Conservation (phyloP, 2,888 invertebrate genomes). For the Scrobipalpa atriplicella region DNA sequence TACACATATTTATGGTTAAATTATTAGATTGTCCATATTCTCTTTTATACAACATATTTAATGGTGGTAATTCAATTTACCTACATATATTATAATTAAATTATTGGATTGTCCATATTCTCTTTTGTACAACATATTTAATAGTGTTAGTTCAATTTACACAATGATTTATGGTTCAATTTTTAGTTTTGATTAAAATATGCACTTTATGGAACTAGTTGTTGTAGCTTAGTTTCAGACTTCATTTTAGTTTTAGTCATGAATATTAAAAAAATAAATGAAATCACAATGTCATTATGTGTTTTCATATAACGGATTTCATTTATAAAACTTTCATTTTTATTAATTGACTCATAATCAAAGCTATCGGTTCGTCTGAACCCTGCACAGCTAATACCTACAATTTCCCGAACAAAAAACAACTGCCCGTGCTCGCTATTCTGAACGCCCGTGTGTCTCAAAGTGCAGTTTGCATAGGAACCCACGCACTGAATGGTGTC, state of each 20-base stretch:
- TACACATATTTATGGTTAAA: conserved; percentile 12
- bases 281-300: too few species aligned
- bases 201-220: too few species aligned
- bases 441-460: neutral
- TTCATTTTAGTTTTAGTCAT: too few species aligned
- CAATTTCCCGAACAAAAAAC: too few species aligned
- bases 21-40: neutral
- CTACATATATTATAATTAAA: conserved; percentile 12
- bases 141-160: conserved; percentile 13
- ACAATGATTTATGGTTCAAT: conserved; percentile 3
- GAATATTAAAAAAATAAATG: too few species aligned
- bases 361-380: too few species aligned
- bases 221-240: too few species aligned
- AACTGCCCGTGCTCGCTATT: neutral
- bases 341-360: too few species aligned
- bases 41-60: neutral
- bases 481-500: conserved; percentile 42
- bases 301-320: too few species aligned
- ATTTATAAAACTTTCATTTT: too few species aligned
- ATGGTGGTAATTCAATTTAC: conserved; percentile 17
- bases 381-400: too few species aligned
- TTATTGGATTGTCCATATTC: neutral
- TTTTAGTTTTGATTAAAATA: too few species aligned
- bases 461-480: conserved; percentile 36
- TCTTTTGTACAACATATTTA: neutral